phyloP scores from a whole-genome alignment of 2,797 vertebrate species.

The Aselliscus stoliczkanus region DNA sequence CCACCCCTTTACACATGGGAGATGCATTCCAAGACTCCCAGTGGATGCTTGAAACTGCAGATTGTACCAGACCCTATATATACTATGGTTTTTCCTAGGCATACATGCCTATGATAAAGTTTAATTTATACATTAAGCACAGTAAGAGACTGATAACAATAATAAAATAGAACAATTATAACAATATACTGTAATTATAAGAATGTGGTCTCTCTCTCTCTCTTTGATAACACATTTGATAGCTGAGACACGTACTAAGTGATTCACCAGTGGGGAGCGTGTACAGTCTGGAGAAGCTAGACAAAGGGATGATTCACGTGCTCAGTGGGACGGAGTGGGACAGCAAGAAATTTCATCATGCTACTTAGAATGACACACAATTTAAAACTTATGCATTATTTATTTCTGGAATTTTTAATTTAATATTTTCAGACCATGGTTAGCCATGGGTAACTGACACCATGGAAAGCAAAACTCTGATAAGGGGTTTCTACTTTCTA shows the following conservation, averaged over 20 bases:
- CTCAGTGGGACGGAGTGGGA: no score
- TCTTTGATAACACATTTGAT: not conserved
- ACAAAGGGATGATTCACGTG: not conserved
- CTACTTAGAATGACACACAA: not conserved
- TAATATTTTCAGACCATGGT: not conserved
- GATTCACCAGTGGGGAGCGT: not conserved
- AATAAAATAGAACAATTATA: not conserved
- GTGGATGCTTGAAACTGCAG: not conserved
- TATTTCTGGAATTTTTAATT: not conserved
- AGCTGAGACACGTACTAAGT: not conserved
- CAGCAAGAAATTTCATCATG: not conserved
- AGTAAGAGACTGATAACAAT: not conserved
- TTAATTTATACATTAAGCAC: not conserved
- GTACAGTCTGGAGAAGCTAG: no score
- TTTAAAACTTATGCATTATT: not conserved
- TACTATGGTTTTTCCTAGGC: not conserved
- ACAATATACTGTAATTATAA: not conserved
- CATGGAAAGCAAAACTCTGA: not conserved
- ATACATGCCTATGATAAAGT: not conserved
- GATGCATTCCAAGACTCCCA: not conserved
- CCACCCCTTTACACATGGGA: not conserved
- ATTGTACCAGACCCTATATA: not conserved
- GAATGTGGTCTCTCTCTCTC: not conserved
- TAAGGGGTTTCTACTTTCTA: not conserved
- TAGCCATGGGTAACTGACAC: not conserved